phyloP scores from a whole-genome alignment of 2,113 vertebrate species.

The Pseudopodoces humilis region DNA sequence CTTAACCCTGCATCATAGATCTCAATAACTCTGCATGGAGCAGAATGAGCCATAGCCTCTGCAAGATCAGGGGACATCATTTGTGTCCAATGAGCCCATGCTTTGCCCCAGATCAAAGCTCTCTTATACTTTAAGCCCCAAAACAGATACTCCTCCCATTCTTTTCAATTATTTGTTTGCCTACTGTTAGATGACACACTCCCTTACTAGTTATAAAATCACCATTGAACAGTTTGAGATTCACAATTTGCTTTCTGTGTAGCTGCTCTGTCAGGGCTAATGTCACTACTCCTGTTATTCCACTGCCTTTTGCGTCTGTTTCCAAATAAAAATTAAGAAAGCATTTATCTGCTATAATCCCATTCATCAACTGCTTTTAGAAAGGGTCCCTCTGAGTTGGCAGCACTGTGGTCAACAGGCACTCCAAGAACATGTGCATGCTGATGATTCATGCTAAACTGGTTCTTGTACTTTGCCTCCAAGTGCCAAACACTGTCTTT shows the following conservation, averaged over 20 bases:
- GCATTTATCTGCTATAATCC: not conserved
- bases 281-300: constrained; percentile 1
- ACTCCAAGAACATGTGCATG: accelerated
- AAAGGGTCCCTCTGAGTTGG: not conserved
- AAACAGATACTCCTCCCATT: not conserved
- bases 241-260: not conserved
- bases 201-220: not conserved
- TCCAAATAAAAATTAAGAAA: constrained; percentile 37
- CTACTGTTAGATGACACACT: not conserved
- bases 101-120: not conserved
- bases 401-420: not conserved
- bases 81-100: not conserved
- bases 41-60: not conserved
- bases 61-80: not conserved
- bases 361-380: not conserved
- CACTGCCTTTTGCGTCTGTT: not conserved
- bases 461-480: not conserved
- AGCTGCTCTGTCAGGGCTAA: not conserved
- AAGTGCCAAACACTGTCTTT: not conserved
- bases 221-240: not conserved
- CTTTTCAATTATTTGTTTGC: not conserved
- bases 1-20: not conserved
- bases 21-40: not conserved
- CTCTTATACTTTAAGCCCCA: not conserved
- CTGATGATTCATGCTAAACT: not conserved